Percentiles rank a stretch among this genome's conserved stretches.
Evolutionary conservation across 2,888 invertebrate genomes (phyloP).

Genomic region (Pecten maximus): DNA sequence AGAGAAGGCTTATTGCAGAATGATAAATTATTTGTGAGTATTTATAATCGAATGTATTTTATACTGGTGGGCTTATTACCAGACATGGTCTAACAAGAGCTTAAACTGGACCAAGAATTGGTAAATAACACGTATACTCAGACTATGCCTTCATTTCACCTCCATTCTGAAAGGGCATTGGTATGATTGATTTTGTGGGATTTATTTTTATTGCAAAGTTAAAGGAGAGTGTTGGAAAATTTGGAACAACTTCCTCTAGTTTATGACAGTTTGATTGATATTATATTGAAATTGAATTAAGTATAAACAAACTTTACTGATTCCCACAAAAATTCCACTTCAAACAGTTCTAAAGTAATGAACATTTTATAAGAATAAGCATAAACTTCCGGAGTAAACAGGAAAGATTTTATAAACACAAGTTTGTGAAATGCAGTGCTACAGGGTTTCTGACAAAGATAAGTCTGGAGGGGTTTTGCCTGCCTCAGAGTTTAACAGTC

Average conservation of each 20-base stretch:
- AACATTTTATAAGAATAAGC: neutral
- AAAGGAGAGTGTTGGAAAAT: neutral
- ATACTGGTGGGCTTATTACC: too few species aligned
- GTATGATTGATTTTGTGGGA: neutral
- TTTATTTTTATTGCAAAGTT: neutral
- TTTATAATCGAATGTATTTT: too few species aligned
- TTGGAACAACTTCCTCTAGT: neutral
- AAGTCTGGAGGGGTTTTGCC: slow-evolving; percentile 2
- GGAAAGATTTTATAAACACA: neutral
- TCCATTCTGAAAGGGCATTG: too few species aligned
- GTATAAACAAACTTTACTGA: neutral
- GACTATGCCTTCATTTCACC: neutral
- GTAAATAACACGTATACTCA: neutral
- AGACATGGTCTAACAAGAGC: neutral
- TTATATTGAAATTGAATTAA: neutral
- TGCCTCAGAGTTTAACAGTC: neutral
- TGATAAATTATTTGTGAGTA: too few species aligned
- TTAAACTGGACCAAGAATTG: neutral
- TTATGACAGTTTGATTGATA: neutral
- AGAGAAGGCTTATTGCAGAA: too few species aligned
- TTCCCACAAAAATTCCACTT: neutral
- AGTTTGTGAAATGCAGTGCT: neutral
- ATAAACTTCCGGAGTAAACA: neutral
- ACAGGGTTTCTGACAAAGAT: neutral
- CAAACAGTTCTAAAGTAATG: neutral